A percentile compares a stretch with the other conserved stretches of the same genome.
Evolutionary conservation across 2,888 invertebrate genomes (phyloP).

Genomic region (Leptinotarsa juncta): DNA sequence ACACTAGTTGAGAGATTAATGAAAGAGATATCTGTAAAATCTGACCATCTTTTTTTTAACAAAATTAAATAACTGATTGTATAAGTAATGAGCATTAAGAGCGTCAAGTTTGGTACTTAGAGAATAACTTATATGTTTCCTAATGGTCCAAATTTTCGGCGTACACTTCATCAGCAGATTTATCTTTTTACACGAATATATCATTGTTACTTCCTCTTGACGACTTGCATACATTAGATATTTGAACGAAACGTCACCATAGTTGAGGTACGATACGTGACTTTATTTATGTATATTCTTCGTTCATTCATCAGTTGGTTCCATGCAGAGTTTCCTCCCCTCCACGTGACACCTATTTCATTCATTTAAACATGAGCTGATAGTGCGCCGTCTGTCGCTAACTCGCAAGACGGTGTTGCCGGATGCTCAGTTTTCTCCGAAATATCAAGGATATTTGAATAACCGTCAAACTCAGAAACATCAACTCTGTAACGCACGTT

Average conservation of each 20-base stretch:
- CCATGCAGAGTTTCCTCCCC: slow-evolving; percentile 27
- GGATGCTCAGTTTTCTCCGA: neutral
- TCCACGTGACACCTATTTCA: slow-evolving; percentile 32
- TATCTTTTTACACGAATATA: neutral
- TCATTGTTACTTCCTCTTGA: slow-evolving; percentile 5
- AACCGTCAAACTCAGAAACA: neutral
- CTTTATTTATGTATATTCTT: slow-evolving; percentile 41
- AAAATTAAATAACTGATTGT: too few relatives aligned
- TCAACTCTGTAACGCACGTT: too few relatives aligned
- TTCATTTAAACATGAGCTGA: slow-evolving; percentile 34
- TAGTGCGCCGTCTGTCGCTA: neutral
- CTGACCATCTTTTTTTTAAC: too few relatives aligned
- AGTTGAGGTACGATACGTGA: slow-evolving; percentile 31
- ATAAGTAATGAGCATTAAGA: too few relatives aligned
- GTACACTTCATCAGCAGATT: neutral
- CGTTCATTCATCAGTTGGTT: slow-evolving; percentile 42
- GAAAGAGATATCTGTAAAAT: too few relatives aligned
- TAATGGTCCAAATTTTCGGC: neutral
- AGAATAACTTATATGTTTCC: neutral
- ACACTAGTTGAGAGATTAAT: too few relatives aligned
- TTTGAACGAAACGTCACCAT: slow-evolving; percentile 14
- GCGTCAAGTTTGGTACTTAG: too few relatives aligned
- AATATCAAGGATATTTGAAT: neutral
- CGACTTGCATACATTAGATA: slow-evolving; percentile 10
- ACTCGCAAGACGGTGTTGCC: neutral